These are phyloP conservation scores for Cryptosula pallasiana DNA, from an alignment of 2,888 invertebrate genomes.

Conservation along the genomic window DNA sequence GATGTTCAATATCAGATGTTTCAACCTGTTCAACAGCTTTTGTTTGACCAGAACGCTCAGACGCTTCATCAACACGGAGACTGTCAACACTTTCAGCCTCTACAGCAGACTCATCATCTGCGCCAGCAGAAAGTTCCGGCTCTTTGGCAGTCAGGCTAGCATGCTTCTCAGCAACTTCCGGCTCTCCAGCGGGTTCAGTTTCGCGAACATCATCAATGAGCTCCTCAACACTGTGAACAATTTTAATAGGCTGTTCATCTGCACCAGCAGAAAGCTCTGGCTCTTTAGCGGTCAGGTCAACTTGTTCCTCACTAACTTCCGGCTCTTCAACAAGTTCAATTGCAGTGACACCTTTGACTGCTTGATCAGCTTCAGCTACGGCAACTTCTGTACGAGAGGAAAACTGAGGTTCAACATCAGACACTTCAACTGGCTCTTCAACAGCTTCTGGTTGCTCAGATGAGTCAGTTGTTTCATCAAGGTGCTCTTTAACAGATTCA, in stretches of 20 bases:
- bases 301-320: not conserved
- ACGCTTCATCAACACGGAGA: too few relatives aligned
- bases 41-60: not conserved
- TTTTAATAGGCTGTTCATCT: not conserved
- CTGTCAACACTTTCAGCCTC: not conserved
- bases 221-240: not conserved
- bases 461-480: too few relatives aligned
- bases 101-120: not conserved
- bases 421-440: not conserved
- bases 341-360: not conserved
- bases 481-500: not conserved
- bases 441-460: too few relatives aligned
- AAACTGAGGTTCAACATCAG: not conserved
- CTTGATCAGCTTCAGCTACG: not conserved
- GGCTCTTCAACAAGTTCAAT: not conserved
- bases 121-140: not conserved
- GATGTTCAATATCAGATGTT: not conserved
- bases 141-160: not conserved
- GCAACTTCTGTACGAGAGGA: not conserved
- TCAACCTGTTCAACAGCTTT: not conserved
- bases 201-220: not conserved
- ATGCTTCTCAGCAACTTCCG: not conserved
- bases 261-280: too few relatives aligned
- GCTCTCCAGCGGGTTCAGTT: not conserved
- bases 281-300: too few relatives aligned